These are phyloP conservation scores for Tribolium freemani DNA, from an alignment of 2,888 invertebrate species.

Conservation along the genomic window DNA sequence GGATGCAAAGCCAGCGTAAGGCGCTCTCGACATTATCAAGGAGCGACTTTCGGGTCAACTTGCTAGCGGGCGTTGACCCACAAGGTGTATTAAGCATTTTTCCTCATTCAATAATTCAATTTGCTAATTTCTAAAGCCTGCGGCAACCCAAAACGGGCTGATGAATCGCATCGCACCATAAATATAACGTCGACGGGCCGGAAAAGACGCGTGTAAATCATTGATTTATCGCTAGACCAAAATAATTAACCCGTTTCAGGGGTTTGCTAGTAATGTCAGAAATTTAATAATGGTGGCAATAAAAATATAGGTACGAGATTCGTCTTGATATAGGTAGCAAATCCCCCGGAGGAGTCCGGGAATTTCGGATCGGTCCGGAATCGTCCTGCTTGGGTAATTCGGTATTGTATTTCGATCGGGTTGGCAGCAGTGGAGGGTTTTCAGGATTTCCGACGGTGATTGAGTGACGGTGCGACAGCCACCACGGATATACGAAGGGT, in stretches of 20 bases:
- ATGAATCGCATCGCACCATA: slow-evolving; percentile 3
- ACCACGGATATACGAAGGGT: slow-evolving; percentile 35
- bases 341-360: slow-evolving; percentile 1
- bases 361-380: not conserved
- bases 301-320: not conserved
- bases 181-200: not conserved
- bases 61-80: slow-evolving; percentile 8
- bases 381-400: slow-evolving; percentile 30
- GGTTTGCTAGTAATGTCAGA: not conserved
- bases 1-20: slow-evolving; percentile 7
- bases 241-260: not conserved
- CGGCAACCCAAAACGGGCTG: not conserved
- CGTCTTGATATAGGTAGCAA: slow-evolving; percentile 2
- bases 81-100: slow-evolving; percentile 6
- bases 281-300: not conserved
- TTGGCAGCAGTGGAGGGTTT: slow-evolving; percentile 27
- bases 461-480: slow-evolving; percentile 39
- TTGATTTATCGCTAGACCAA: slow-evolving; percentile 8
- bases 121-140: slow-evolving; percentile 4
- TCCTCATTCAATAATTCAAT: slow-evolving; percentile 7
- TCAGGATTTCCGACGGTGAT: slow-evolving; percentile 45
- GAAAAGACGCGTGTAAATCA: slow-evolving; percentile 1
- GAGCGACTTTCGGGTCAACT: slow-evolving; percentile 6
- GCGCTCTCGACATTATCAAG: slow-evolving; percentile 8
- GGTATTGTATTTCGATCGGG: slow-evolving; percentile 22